These are phyloP conservation scores for Cerceris ruficornis DNA, from an alignment of 2,888 invertebrate species.

Conservation along the genomic window DNA sequence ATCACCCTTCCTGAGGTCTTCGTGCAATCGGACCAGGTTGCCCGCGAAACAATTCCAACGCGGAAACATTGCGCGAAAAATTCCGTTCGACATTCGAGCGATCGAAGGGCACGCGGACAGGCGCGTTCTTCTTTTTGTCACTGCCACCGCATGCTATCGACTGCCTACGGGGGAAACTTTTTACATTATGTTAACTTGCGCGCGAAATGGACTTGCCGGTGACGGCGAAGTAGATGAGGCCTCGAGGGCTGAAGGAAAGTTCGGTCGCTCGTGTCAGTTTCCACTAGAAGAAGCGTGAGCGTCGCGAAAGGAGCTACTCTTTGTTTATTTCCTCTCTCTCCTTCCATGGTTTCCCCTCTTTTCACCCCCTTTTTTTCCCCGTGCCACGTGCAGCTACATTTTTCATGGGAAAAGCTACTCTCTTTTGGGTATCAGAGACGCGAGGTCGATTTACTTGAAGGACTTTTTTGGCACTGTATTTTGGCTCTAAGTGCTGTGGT, in stretches of 20 bases:
- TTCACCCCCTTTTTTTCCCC: not conserved
- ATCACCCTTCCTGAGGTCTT: not conserved
- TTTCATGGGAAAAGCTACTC: not conserved
- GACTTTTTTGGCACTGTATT: no score
- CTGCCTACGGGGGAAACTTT: conserved; percentile 53
- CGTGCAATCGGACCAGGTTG: conserved; percentile 20
- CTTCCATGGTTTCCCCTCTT: not conserved
- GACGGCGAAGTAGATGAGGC: conserved; percentile 2
- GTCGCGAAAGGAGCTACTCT: conserved; percentile 21
- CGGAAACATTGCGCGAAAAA: conserved; percentile 40
- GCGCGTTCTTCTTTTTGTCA: conserved; percentile 23
- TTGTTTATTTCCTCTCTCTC: conserved; percentile 22
- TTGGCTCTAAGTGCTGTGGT: no score
- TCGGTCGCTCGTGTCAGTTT: conserved; percentile 17
- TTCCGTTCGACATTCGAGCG: conserved; percentile 42
- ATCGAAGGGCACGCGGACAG: conserved; percentile 34
- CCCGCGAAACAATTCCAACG: conserved; percentile 35
- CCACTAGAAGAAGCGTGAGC: conserved; percentile 24
- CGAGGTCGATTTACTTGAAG: no score
- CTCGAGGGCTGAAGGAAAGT: conserved; percentile 29
- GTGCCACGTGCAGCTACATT: not conserved
- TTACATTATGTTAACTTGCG: conserved; percentile 67
- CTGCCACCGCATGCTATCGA: conserved; percentile 48
- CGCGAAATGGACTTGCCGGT: conserved; percentile 55
- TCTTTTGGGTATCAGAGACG: not conserved